These are phyloP conservation scores for Montipora foliosa DNA, from an alignment of 64 coral and sea anemone species.

Conservation along the genomic window DNA sequence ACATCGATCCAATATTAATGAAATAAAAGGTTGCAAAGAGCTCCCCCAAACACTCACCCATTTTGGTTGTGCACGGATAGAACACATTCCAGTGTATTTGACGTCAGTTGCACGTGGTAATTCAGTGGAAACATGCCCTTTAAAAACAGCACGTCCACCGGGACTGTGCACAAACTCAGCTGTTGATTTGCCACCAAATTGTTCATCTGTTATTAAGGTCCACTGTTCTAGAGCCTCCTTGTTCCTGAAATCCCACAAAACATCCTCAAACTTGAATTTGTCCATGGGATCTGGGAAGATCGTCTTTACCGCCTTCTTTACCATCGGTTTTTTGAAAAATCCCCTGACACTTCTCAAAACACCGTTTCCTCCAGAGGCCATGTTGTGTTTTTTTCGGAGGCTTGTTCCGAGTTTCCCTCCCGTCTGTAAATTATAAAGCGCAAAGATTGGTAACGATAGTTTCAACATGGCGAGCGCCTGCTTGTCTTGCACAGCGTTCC, in stretches of 20 bases:
- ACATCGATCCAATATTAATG: too few relatives aligned
- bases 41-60: slow-evolving; percentile 36
- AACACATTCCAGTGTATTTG: slow-evolving; percentile 94
- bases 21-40: too few relatives aligned
- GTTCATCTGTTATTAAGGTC: slow-evolving; percentile 86
- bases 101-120: slow-evolving; percentile 73
- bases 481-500: background rate
- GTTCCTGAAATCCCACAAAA: slow-evolving; percentile 94
- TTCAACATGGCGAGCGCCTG: slow-evolving; percentile 30
- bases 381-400: slow-evolving; percentile 4
- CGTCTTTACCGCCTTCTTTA: slow-evolving; percentile 76
- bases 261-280: slow-evolving; percentile 77
- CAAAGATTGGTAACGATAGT: background rate
- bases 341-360: slow-evolving; percentile 61
- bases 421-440: background rate
- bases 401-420: background rate
- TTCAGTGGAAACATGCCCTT: slow-evolving; percentile 88
- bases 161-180: slow-evolving; percentile 81
- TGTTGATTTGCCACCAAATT: slow-evolving; percentile 87
- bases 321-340: slow-evolving; percentile 61
- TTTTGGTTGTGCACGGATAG: slow-evolving; percentile 89
- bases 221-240: slow-evolving; percentile 72
- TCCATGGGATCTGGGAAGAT: slow-evolving; percentile 94
- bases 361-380: slow-evolving; percentile 3
- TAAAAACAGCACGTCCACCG: slow-evolving; percentile 81